Percentiles rank a stretch among this genome's conserved stretches.
Evolutionary conservation across 1,140 invertebrate species (phyloP).

Genomic region (Cepaea nemoralis): DNA sequence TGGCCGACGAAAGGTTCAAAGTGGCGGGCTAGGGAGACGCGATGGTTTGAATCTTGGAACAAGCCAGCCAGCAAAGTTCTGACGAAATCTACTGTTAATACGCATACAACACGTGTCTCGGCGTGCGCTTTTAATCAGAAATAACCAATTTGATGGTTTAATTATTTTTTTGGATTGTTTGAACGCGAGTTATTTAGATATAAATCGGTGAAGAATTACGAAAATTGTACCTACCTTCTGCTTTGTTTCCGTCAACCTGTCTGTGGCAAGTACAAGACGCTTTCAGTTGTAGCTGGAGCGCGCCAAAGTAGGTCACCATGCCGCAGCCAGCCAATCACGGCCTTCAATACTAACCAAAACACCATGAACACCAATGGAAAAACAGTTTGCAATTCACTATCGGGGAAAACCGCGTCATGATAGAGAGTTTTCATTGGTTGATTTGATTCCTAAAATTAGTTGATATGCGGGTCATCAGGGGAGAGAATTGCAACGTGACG

Average conservation of each 20-base stretch:
- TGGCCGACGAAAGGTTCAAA: neutral
- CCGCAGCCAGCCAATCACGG: slow-evolving; percentile 22
- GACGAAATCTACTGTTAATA: slow-evolving; percentile 21
- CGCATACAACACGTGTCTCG: slow-evolving; percentile 3
- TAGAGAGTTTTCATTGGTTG: neutral
- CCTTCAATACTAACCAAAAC: slow-evolving; percentile 32
- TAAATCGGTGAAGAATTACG: neutral
- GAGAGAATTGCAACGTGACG: neutral
- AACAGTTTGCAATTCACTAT: slow-evolving; percentile 8
- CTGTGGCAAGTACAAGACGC: slow-evolving; percentile 20
- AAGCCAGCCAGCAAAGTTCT: neutral
- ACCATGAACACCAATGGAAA: neutral
- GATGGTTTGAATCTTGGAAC: slow-evolving; percentile 9
- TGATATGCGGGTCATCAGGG: slow-evolving; percentile 27
- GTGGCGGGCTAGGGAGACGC: slow-evolving; percentile 5
- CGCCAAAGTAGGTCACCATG: slow-evolving; percentile 29
- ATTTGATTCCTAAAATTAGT: slow-evolving; percentile 18
- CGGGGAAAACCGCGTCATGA: slow-evolving; percentile 18
- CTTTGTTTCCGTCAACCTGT: slow-evolving; percentile 20
- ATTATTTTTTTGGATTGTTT: no score
- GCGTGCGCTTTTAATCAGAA: neutral
- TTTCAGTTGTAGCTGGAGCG: slow-evolving; percentile 25
- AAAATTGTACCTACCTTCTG: slow-evolving; percentile 14
- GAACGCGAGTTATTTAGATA: neutral
- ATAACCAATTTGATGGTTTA: neutral